Conservation (phyloP, 2,888 invertebrate species). For the Hemaris fuciformis region DNA sequence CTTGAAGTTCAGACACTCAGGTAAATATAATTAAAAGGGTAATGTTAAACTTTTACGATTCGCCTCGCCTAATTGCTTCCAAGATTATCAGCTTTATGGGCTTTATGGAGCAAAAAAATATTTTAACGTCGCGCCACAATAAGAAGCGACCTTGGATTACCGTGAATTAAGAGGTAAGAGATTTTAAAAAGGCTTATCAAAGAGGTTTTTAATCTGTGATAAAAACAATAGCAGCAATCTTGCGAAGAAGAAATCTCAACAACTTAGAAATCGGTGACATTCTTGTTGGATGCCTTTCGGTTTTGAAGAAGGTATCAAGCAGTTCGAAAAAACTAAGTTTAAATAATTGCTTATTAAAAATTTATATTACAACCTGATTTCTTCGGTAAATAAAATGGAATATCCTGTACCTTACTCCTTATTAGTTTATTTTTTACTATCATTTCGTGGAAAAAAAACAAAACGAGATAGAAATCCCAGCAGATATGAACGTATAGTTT, state of each 20-base stretch:
- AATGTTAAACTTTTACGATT: constrained; percentile 22
- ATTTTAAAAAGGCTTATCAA: not conserved
- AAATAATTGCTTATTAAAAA: too few species aligned
- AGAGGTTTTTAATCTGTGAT: not conserved
- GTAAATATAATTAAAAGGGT: constrained; percentile 17
- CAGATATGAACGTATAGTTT: not conserved
- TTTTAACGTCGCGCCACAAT: constrained; percentile 29
- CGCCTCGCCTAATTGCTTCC: constrained; percentile 28
- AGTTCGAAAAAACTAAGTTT: too few species aligned
- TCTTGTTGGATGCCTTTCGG: too few species aligned
- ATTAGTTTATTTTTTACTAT: too few species aligned
- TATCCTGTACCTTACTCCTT: too few species aligned
- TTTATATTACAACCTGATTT: too few species aligned
- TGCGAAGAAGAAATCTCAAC: too few species aligned
- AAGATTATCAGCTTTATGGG: constrained; percentile 28
- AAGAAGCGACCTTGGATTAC: constrained; percentile 27
- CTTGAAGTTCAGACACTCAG: constrained; percentile 4
- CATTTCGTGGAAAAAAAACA: not conserved
- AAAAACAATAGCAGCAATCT: not conserved
- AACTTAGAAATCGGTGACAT: too few species aligned
- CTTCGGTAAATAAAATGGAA: too few species aligned
- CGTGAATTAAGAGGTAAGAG: not conserved
- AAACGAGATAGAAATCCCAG: not conserved
- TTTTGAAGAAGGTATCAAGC: too few species aligned
- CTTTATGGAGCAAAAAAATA: constrained; percentile 21